A percentile compares a stretch with the other conserved stretches of the same genome.
phyloP scores from a whole-genome alignment of 2,888 invertebrate genomes.

The Neoscelio sp. region DNA sequence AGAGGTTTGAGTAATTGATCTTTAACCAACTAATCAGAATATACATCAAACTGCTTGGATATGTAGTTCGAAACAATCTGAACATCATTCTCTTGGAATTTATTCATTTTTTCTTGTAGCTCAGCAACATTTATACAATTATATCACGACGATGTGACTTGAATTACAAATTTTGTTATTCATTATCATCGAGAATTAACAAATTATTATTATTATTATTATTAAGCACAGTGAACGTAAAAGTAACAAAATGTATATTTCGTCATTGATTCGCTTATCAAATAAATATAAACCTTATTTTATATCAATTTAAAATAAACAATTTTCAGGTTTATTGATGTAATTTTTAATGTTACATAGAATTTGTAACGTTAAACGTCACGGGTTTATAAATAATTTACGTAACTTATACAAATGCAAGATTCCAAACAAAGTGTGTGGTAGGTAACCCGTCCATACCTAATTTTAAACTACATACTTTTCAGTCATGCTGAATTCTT shows the following conservation, averaged over 20 bases:
- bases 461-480: constrained; percentile 20
- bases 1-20: constrained; percentile 55
- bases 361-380: background rate
- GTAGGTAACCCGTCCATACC: constrained; percentile 21
- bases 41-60: constrained; percentile 43
- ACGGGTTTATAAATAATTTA: background rate
- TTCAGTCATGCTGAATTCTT: constrained; percentile 35
- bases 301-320: too few species aligned
- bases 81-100: constrained; percentile 23
- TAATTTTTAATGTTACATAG: background rate
- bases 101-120: constrained; percentile 17
- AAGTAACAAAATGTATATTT: too few species aligned
- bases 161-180: background rate
- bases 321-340: too few species aligned
- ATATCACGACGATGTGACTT: constrained; percentile 20
- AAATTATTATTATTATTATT: too few species aligned
- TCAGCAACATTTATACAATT: constrained; percentile 27
- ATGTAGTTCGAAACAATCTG: constrained; percentile 51
- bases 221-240: too few species aligned
- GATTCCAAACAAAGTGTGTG: background rate
- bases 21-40: constrained; percentile 55
- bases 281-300: too few species aligned
- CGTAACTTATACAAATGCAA: background rate
- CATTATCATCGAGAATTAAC: too few species aligned
- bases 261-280: too few species aligned